phyloP scores from a whole-genome alignment of 2,797 vertebrate species.

The Spatula clypeata region DNA sequence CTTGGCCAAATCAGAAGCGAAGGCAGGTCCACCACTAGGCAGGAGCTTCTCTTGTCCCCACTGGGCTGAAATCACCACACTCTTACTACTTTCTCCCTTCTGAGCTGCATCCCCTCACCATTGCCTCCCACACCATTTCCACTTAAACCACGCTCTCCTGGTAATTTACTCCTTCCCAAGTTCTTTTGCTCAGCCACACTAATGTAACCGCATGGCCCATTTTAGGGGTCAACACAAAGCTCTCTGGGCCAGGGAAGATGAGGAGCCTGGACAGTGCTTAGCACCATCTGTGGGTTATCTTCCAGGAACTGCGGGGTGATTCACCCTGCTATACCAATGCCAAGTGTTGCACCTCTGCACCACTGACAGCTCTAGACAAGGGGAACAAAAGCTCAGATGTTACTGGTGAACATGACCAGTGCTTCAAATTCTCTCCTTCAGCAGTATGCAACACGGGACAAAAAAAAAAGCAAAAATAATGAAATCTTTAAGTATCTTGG shows the following conservation, averaged over 20 bases:
- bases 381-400: neutral
- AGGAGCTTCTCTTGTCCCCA: neutral
- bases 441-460: neutral
- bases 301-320: neutral
- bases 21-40: neutral
- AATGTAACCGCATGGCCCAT: neutral
- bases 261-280: neutral
- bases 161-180: neutral
- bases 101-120: neutral
- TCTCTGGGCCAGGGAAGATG: neutral
- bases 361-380: neutral
- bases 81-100: neutral
- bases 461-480: conserved; percentile 19
- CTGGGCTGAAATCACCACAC: neutral
- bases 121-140: neutral
- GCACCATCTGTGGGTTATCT: neutral
- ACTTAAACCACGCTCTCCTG: neutral
- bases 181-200: neutral
- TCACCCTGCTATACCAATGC: neutral
- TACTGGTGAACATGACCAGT: neutral
- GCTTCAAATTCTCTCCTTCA: neutral
- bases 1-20: neutral
- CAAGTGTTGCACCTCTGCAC: neutral
- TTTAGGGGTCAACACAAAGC: neutral
- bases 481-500: neutral